Evolutionary conservation across 2,113 vertebrate genomes (phyloP).

Genomic region (Seriola dumerili): DNA sequence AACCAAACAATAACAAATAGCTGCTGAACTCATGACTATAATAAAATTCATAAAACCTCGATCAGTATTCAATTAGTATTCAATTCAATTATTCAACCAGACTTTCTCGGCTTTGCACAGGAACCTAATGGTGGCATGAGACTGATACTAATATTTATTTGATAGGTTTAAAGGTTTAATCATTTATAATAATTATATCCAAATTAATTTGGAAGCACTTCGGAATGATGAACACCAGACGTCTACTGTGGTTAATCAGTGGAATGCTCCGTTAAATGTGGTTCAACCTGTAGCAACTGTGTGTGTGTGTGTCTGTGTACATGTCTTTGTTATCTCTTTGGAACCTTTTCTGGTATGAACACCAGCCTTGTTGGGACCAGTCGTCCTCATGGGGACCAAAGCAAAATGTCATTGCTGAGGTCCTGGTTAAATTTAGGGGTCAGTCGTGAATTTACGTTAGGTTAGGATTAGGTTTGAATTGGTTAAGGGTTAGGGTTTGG

Average conservation of each 20-base stretch:
- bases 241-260: background rate
- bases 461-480: too few relatives aligned
- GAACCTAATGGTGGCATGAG: background rate
- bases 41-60: background rate
- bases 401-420: too few relatives aligned
- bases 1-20: background rate
- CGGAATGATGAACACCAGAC: background rate
- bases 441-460: too few relatives aligned
- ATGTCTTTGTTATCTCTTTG: too few relatives aligned
- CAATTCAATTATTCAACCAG: background rate
- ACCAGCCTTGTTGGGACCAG: too few relatives aligned
- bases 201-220: background rate
- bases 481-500: too few relatives aligned
- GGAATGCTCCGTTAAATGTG: background rate
- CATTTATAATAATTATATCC: background rate
- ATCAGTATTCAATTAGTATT: background rate
- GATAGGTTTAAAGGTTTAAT: background rate
- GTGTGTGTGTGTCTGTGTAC: background rate
- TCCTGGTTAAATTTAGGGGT: too few relatives aligned
- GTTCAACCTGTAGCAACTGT: background rate
- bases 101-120: constrained; percentile 29
- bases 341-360: too few relatives aligned
- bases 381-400: too few relatives aligned
- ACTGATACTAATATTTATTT: background rate
- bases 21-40: background rate